Base-by-base conservation (phyloP, 2,113 vertebrate genomes). In the Oncorhynchus mykiss region DNA sequence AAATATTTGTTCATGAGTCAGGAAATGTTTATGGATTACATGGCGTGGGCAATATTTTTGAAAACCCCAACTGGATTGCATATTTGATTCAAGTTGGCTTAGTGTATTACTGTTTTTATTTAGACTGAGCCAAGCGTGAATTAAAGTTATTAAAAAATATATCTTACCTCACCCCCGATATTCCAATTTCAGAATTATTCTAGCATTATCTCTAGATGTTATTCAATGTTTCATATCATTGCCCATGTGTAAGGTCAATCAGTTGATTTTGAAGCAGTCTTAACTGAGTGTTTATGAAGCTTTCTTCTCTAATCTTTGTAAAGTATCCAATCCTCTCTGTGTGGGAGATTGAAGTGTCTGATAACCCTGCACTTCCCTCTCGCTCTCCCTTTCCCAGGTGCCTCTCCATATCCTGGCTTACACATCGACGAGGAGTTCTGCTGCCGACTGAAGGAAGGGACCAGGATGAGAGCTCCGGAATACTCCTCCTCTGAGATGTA, bases 361-460 rank as follows among this genome's bases (percentile, higher is more conserved):
- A 84, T 80, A 66, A 83, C 34, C 49, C 54, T 72, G 31, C 68
- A 3, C 49, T 57, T 29, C 22, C 64, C 24, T n/a, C 71, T 68
- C 31, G 75, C 29, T 71, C 60, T 77, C 54, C 71, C 51, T 62
- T 70, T 74, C 54, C 4, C 86, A 98, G 97, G 97, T 78, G 96
- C 96, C 64, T 97, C 97, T 5, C 97, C 96, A 0, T 98, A 98
- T 86, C 97, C 97, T 0, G 97, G 97, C 0, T 91, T 98, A 67
- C 96, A 98, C 82, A 96, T 98, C 16, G 96, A 98, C 24, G 97
- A 98, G 88, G 95, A 98, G 78, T 98, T 98, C 76, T 98, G 96
- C 88, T 95, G 94, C 76, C 87, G 93, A 27, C 93, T 98, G 75
- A 98, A 98, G 83, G 96, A 97, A 13, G 97, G 97, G 49, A 97